Evolutionary conservation across 2,113 vertebrate genomes (phyloP).

Genomic region (Nesoenas mayeri): DNA sequence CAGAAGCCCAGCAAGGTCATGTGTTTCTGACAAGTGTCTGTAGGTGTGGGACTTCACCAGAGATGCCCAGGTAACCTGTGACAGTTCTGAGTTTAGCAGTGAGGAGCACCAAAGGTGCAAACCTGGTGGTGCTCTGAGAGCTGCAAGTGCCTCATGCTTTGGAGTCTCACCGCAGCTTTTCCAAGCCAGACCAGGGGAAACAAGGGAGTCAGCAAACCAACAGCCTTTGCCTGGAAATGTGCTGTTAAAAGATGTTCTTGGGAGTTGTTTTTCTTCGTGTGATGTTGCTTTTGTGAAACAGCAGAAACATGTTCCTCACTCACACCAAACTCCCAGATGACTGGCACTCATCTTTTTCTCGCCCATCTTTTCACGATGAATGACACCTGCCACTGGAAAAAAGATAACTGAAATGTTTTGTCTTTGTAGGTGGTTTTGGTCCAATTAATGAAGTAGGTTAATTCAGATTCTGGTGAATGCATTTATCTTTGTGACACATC

Average conservation of each 20-base stretch:
- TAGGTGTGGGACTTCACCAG: background rate
- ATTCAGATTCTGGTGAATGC: background rate
- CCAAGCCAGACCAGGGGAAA: background rate
- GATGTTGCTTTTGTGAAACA: background rate
- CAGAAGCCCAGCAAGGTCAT: background rate
- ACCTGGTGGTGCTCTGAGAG: background rate
- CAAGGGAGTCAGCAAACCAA: background rate
- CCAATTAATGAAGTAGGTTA: background rate
- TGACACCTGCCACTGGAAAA: background rate
- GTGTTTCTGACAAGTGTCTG: background rate
- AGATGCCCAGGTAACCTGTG: background rate
- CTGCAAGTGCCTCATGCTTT: background rate
- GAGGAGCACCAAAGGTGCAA: background rate
- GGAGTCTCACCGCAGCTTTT: rapidly evolving
- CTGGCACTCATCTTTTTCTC: background rate
- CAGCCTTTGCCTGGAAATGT: background rate
- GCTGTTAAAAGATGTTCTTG: background rate
- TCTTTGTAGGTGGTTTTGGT: background rate
- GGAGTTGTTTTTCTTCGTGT: background rate
- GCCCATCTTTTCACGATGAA: background rate
- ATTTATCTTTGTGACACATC: background rate
- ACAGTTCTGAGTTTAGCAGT: background rate
- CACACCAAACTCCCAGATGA: background rate
- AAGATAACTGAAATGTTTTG: background rate
- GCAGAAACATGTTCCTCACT: background rate